Base-by-base conservation (phyloP, 1,140 invertebrate species). In the Neodiprion virginianus region DNA sequence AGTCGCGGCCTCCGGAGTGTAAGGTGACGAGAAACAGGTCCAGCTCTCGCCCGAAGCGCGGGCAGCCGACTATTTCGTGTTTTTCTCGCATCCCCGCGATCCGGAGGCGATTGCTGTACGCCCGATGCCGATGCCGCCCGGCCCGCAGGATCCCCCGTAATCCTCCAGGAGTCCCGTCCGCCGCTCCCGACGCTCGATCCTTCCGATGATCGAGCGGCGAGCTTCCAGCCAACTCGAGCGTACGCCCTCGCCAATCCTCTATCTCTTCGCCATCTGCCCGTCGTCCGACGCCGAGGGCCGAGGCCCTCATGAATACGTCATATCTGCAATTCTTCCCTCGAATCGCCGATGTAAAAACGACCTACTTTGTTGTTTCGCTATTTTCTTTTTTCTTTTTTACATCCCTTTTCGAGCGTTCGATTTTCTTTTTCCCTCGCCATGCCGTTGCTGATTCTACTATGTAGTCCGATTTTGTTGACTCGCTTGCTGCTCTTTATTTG, bases 11-110 rank as follows among this genome's bases (percentile, higher is more conserved):
- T 17, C 53, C n/a, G 53, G 53, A 61, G 53, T 61, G 53, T 61
- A 61, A 61, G 53, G 53, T 61, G 53, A 61, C 53, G 53, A 61
- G 53, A 61, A 61, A 61, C 53, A 61, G 53, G 53, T 61, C 53
- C 53, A 17, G n/a, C 11, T 61, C 53, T 61, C 53, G 53, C 53
- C 53, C 53, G 53, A 61, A 61, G 53, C 53, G 53, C 53, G 53
- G 53, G 11, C 53, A 17, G n/a, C 53, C n/a, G 53, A 61, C 53
- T 61, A 61, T 61, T 61, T 61, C 53, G 53, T 61, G 53, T 61
- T 61, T 61, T 61, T 61, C 53, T 61, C n/a, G 11, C 53, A 12
- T 61, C 53, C 53, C 8, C 53, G 53, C 53, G 53, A 61, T 61
- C 53, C n/a, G 53, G 53, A 61, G 53, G 53, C 53, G 53, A 61